phyloP scores from a whole-genome alignment of 2,113 vertebrate species.

The Micromys minutus region DNA sequence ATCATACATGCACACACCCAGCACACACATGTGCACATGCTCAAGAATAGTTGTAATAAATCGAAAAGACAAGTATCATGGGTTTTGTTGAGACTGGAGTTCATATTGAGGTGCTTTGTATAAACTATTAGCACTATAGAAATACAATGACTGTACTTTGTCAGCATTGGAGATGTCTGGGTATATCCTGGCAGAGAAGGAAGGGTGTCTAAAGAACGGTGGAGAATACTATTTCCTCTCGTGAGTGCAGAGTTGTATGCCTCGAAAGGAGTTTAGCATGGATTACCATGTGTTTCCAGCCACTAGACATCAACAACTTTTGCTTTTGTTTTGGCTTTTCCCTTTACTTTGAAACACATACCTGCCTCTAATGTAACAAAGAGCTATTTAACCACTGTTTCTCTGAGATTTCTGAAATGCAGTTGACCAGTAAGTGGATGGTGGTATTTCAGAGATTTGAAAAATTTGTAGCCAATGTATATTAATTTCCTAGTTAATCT shows the following conservation, averaged over 20 bases:
- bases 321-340: neutral
- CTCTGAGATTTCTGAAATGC: slow-evolving; percentile 57
- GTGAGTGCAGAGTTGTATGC: neutral
- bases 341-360: slow-evolving; percentile 1
- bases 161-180: neutral
- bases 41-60: neutral
- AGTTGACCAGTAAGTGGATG: slow-evolving; percentile 38
- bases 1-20: too few species aligned
- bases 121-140: neutral
- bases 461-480: slow-evolving; percentile 60
- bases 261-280: slow-evolving; percentile 12
- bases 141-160: neutral
- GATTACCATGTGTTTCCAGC: neutral
- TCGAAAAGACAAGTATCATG: neutral
- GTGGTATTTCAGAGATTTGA: slow-evolving; percentile 66
- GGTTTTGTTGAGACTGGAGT: slow-evolving; percentile 33
- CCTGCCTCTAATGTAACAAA: slow-evolving; percentile 49
- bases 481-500: slow-evolving; percentile 46
- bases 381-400: slow-evolving; percentile 63
- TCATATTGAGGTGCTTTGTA: neutral
- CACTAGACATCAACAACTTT: neutral
- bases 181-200: neutral
- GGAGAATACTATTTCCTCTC: neutral
- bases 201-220: neutral
- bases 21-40: neutral